phyloP scores from a whole-genome alignment of 2,888 invertebrate species.

The Nowickia ferox region DNA sequence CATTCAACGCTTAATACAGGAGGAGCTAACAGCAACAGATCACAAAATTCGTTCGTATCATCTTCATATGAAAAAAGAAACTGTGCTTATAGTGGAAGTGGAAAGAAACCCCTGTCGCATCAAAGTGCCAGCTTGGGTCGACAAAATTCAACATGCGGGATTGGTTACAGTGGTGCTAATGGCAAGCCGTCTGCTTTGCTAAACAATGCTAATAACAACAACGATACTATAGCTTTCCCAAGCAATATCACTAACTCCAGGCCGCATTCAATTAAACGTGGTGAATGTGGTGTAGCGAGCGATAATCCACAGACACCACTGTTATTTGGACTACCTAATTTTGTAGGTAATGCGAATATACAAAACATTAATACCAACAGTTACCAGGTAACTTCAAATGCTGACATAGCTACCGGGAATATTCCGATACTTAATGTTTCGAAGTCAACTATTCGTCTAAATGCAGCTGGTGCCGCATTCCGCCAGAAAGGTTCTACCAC shows the following conservation, averaged over 20 bases:
- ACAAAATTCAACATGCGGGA: constrained; percentile 71
- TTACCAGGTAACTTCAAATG: constrained; percentile 59
- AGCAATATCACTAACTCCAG: constrained; percentile 75
- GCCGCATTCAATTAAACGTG: constrained; percentile 77
- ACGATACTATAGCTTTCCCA: constrained; percentile 79
- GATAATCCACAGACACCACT: constrained; percentile 78
- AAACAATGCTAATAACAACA: constrained; percentile 75
- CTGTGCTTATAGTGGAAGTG: constrained; percentile 71
- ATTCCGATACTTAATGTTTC: constrained; percentile 71
- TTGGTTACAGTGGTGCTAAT: constrained; percentile 72
- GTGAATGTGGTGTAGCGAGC: constrained; percentile 70
- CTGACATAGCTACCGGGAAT: constrained; percentile 58
- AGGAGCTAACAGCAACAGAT: constrained; percentile 59
- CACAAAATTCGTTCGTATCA: constrained; percentile 72
- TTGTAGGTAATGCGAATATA: constrained; percentile 60
- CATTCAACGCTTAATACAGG: constrained; percentile 18
- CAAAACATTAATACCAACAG: constrained; percentile 50
- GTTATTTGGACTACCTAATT: constrained; percentile 77
- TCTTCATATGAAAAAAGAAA: constrained; percentile 79
- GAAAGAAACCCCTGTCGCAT: constrained; percentile 64
- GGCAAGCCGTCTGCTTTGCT: constrained; percentile 77
- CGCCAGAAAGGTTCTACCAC: constrained; percentile 72
- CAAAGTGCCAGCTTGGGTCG: constrained; percentile 69
- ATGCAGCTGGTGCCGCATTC: constrained; percentile 78
- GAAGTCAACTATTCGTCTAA: constrained; percentile 79